These are phyloP conservation scores for Cheilosia urbana DNA, from an alignment of 2,888 invertebrate species.

Conservation along the genomic window DNA sequence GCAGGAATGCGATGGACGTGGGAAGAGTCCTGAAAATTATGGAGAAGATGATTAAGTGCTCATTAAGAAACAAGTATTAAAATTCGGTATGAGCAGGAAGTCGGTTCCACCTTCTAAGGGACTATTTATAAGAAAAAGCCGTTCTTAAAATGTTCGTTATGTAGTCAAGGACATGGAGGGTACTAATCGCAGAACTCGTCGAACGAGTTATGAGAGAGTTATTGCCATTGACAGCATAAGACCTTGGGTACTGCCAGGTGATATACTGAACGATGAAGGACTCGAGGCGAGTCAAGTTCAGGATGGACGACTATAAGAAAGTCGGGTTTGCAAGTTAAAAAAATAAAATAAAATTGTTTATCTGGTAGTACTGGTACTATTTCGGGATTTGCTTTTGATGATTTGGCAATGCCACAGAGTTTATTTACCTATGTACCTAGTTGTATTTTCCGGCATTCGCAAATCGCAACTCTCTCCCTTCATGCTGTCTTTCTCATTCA, in stretches of 20 bases:
- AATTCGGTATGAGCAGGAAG: constrained; percentile 12
- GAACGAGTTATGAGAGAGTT: not conserved
- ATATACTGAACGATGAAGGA: not conserved
- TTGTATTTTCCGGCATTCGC: no score
- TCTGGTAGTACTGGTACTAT: not conserved
- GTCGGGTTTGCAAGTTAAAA: no score
- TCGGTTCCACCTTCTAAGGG: constrained; percentile 10
- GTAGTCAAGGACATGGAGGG: constrained; percentile 8
- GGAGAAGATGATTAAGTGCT: constrained; percentile 2
- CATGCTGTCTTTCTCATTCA: no score
- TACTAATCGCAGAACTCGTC: constrained; percentile 4
- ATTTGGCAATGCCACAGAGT: not conserved
- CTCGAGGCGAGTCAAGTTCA: constrained; percentile 7
- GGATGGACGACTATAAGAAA: constrained; percentile 19
- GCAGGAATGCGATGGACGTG: not conserved
- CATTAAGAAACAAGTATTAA: constrained; percentile 16
- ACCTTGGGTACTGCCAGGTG: not conserved
- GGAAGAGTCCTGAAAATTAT: constrained; percentile 3
- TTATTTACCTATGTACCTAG: no score
- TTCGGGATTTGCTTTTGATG: not conserved
- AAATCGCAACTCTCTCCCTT: no score
- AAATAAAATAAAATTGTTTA: not conserved
- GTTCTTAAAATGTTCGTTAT: no score
- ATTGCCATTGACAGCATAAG: constrained; percentile 2
- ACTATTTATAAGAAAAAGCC: constrained; percentile 4